Base-by-base conservation (phyloP, 2,113 vertebrate species). In the Prunella himalayana region DNA sequence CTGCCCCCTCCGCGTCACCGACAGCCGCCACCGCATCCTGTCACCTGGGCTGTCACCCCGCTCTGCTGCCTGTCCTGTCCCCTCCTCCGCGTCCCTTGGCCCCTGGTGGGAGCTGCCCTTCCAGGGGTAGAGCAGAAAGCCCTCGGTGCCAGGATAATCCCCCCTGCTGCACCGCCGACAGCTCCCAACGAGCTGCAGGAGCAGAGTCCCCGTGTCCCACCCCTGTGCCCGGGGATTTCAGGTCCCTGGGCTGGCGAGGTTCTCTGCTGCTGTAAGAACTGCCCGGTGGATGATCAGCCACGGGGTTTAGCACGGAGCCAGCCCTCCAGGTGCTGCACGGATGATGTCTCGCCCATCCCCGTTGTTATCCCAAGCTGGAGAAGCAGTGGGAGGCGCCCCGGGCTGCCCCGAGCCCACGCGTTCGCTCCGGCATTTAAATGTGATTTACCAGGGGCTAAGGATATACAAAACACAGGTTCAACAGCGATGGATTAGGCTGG, bases 371-470 rank as follows among this genome's bases (percentile, higher is more conserved):
- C 2, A 15, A 51, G 24, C 69, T 3, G 13, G n/a, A 42, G 88
- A 11, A 39, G 65, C 75, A 51, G 22, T 0, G 14, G 86, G 80
- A 73, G 51, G 39, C 13, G 93, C 71, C 82, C n/a, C 2, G 0
- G 82, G 79, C 91, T 83, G 54, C 51, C 51, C 64, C 2, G 5
- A 91, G 71, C 94, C 82, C 82, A 88, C 37, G 5, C 5, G 2
- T 49, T 64, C 20, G 19, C 61, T 68, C 18, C 2, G 53, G 66
- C 79, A 77, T 83, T 88, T 45, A 42, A 88, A 93, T 39, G 45
- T 84, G 81, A 89, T 95, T 94, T 94, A 71, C 88, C 47, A 3
- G 54, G 81, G 86, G 88, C 90, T 95, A 86, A 92, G 39, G 90
- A 77, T 80, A 61, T 80, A 35, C 72, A 82, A 94, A 94, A 31